Percentiles rank a stretch among this genome's conserved stretches.
Conservation (phyloP, 2,888 invertebrate species). For the Caradrina kadenii region DNA sequence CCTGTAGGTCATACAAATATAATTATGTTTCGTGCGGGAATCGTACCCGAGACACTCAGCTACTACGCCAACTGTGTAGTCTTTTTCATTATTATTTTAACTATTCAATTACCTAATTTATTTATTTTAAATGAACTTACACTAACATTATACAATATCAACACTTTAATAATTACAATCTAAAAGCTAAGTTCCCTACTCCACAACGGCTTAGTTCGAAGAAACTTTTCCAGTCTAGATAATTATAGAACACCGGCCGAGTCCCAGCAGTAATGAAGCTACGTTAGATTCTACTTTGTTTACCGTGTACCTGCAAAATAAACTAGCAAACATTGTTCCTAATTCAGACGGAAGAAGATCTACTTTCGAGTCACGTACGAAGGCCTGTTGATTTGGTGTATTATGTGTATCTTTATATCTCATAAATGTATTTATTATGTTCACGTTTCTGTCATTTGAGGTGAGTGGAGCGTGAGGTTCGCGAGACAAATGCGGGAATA, state of each 20-base stretch:
- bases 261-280: conserved; percentile 46
- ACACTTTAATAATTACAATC: conserved; percentile 6
- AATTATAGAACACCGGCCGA: conserved; percentile 22
- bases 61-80: no score
- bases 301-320: conserved; percentile 32
- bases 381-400: conserved; percentile 62
- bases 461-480: conserved; percentile 4
- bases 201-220: conserved; percentile 2
- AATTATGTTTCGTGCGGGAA: no score
- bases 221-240: conserved; percentile 36
- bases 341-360: conserved; percentile 44
- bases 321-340: conserved; percentile 53
- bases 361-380: conserved; percentile 59
- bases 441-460: conserved; percentile 40
- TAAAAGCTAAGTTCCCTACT: not conserved
- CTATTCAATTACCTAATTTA: no score
- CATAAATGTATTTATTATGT: conserved; percentile 44
- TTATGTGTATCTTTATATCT: conserved; percentile 50
- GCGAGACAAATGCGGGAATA: conserved; percentile 17
- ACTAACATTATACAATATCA: not conserved
- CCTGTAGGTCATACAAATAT: no score
- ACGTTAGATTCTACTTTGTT: conserved; percentile 46
- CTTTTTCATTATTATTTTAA: no score
- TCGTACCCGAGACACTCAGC: no score
- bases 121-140: not conserved